Base-by-base conservation (phyloP, 2,888 invertebrate genomes). In the Drosophila sordidula region DNA sequence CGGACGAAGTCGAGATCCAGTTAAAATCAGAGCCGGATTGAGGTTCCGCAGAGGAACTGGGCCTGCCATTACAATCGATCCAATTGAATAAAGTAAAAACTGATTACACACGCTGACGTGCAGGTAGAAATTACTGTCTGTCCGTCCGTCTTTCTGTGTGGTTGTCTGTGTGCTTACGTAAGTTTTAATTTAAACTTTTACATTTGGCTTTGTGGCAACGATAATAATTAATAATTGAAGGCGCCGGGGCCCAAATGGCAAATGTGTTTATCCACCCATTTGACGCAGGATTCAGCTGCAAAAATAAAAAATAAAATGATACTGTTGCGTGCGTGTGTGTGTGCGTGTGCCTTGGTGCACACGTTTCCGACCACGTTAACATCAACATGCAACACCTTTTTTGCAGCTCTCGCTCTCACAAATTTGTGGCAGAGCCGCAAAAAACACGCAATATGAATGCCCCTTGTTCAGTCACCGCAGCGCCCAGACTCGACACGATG, bases 211-310 rank as follows among this genome's bases (percentile, higher is more conserved):
- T 83, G 86, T 46, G 82, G 86, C 71, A 56, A 59, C 72, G 75
- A 72, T 67, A 71, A 85, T 79, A 87, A 78, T 83, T 85, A 81
- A 83, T 87, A 76, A 78, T 81, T 87, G 73, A 83, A 81, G 82
- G 65, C 74, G 70, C 51, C 47, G 42, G 51, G 55, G 1, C 57
- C 63, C 58, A 55, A 79, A 66, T 75, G 76, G 44, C 66, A 46
- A 69, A 57, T 61, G 62, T 75, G 72, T 84, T 84, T 72, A 67
- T 75, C 70, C 69, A 47, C 42, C 52, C 52, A 74, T 68, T 74
- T 63, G 55, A 63, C 76, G 59, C 42, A 38, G 39, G 8, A 12
- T 16, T 4, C 34, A 29, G 16, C 39, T 44, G 25, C 18, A 36
- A 16, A 22, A 41, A 38, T 29, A 16, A 22, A 41, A 38, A 29